A percentile compares a stretch with the other conserved stretches of the same genome.
phyloP scores from a whole-genome alignment of 2,888 invertebrate genomes.

The Fragum whitleyi region DNA sequence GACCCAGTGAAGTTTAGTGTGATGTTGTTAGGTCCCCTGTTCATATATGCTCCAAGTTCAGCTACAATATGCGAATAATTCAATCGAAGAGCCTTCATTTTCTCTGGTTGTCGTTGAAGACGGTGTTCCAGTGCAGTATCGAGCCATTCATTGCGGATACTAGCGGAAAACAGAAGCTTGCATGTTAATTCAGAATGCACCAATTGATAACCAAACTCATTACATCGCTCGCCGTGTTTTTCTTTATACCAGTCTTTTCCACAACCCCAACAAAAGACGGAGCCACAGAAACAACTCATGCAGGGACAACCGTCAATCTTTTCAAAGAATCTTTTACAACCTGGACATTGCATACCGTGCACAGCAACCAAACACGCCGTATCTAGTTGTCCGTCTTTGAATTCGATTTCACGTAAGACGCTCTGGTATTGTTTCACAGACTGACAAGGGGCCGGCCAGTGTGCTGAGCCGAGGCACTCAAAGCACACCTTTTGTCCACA shows the following conservation, averaged over 20 bases:
- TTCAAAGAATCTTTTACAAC: slow-evolving; percentile 69
- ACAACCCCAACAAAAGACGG: slow-evolving; percentile 73
- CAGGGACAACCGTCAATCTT: slow-evolving; percentile 69
- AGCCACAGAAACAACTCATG: slow-evolving; percentile 67
- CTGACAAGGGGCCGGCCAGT: slow-evolving; percentile 73
- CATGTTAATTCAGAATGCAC: background rate
- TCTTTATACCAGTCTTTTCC: slow-evolving; percentile 32
- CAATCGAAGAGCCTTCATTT: slow-evolving; percentile 27
- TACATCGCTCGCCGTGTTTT: background rate
- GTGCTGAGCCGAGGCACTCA: slow-evolving; percentile 65
- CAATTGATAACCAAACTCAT: background rate
- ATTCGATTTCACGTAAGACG: slow-evolving; percentile 48
- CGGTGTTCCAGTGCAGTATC: slow-evolving; percentile 53
- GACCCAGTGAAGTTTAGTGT: slow-evolving; percentile 31
- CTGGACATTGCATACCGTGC: slow-evolving; percentile 69
- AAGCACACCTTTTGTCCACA: slow-evolving; percentile 69
- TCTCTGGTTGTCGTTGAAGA: slow-evolving; percentile 36
- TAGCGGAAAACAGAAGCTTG: background rate
- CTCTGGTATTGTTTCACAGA: slow-evolving; percentile 49
- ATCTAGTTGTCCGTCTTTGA: slow-evolving; percentile 34
- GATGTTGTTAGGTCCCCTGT: slow-evolving; percentile 35
- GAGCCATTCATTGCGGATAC: slow-evolving; percentile 38
- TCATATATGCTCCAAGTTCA: slow-evolving; percentile 32
- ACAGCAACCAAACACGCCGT: slow-evolving; percentile 38
- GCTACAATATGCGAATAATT: slow-evolving; percentile 26